Evolutionary conservation across 2,888 invertebrate genomes (phyloP), one percentile per base, ranked within the genome.

Genomic region (Spilarctia lutea): DNA sequence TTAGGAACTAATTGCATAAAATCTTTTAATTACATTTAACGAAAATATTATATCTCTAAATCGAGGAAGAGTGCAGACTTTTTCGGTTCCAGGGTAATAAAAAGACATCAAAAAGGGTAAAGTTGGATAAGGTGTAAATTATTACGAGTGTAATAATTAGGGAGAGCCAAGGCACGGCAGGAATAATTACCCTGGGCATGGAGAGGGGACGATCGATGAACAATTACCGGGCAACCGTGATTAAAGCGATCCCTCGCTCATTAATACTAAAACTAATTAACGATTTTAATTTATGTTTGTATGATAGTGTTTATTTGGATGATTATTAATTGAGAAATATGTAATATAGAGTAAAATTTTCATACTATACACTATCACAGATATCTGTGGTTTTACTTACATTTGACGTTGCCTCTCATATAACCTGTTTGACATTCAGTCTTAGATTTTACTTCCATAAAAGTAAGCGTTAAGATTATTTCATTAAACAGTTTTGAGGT

Each of bases 201-300:
- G 75, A 76, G 24, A 68, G 73, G 71, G 77, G 76, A 81, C 84
- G 81, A 82, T 82, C 84, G 78, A 81, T 85, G 85, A 87, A 86
- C 86, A 87, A 88, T 88, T 83, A 86, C 86, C 77, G 68, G 78
- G 79, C 75, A 84, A 82, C 89, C 71, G 83, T 86, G 84, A 90
- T 87, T 86, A 87, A 87, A 85, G 85, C 75, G 78, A 86, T 79
- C 85, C 81, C 85, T 78, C 81, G 77, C 81, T 81, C 86, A 86
- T 88, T 88, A 87, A 87, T 83, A 83, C 79, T 79, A 74, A 78
- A 76, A 79, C 83, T 86, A 88, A 89, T 87, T 85, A 88, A 85
- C 82, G 80, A 84, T 85, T 86, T 83, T 79, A 85, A 88, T 86
- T 86, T 83, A 82, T 83, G 75, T 83, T 85, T 65, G 60, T 74